Evolutionary conservation across 1,140 invertebrate species (phyloP), one percentile per base, ranked within the genome.

Genomic region (Apis mellifera): DNA sequence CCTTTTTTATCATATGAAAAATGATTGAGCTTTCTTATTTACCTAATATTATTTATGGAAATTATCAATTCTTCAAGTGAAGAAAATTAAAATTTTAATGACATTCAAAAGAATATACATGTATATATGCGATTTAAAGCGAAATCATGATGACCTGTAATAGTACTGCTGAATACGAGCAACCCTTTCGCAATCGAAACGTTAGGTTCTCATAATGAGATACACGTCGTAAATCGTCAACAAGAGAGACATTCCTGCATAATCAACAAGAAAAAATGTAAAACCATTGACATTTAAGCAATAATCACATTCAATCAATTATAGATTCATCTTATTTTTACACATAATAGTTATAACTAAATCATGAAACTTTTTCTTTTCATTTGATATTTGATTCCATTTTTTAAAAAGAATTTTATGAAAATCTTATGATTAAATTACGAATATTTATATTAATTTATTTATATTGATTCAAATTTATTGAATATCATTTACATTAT

Each of bases 241-340:
- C 42, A 65, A 60, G 81, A 83, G 72, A 88, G 71, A 74, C 81
- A 87, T 88, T 79, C 75, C 64, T 84, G 86, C 82, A 86, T 88
- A 88, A 89, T 86, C 84, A 88, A 62, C 71, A 54, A 15, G 72
- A 82, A 86, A 86, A 86, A 86, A 59, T 77, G 32, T 88, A 90
- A 92, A 86, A 92, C 88, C 88, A 89, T 90, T 92, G 91, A 89
- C 91, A 92, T 92, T 92, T 92, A 92, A 89, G 80, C 80, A 86
- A 91, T 92, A 92, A 92, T 92, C 84, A 90, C 82, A 77, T 86
- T 72, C 85, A 55, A 75, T 54, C 79, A 81, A 90, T 91, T 92
- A 90, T 85, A 84, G 78, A 91, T 82, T 62, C 79, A 32, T 26
- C 42, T 55, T 23, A 23, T 32, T 15, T 64, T 21, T 23, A 26